Base-by-base conservation (phyloP, 2,797 vertebrate species). In the Fistularia commersonii region DNA sequence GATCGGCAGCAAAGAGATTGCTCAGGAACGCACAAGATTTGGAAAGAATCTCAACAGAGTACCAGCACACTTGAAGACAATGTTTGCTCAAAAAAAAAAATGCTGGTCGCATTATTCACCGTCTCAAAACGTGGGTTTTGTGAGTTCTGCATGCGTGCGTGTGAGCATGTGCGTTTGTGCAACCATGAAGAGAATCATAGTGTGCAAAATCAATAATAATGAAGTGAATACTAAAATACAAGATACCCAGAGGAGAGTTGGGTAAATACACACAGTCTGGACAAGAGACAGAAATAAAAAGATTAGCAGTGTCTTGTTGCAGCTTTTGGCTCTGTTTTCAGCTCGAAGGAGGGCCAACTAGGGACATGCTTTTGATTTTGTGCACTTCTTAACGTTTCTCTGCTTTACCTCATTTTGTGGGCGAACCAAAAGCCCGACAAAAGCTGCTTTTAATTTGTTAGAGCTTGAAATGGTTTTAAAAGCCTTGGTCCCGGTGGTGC, bases 271-370 rank as follows among this genome's bases (percentile, higher is more conserved):
- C 40, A 54, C 32, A 56, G 70, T 69, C 62, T 72, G 66, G 53
- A 62, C n/a, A 33, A 39, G 59, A 77, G 68, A 74, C 74, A 69
- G 69, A 79, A 74, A 83, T 84, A 82, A 86, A 71, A 64, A 72
- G 76, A 86, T 87, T 82, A 84, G 64, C 58, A 33, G 55, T 74
- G 79, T 85, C 78, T 78, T 74, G 80, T 85, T 85, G 82, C 76
- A 74, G 73, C 76, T 66, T 77, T 79, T 81, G 77, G 74, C 63
- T 67, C 73, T 69, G 71, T 83, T 78, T 76, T 74, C 55, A 64
- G 68, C 59, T 51, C 54, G 56, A 56, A 81, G 63, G 48, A 43
- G 42, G 69, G 66, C 51, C 31, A 45, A 66, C 70, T n/a, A 40
- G 66, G 76, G 72, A 66, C 72, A 62, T 6, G 4, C 48, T 59